Base-by-base conservation (phyloP, 2,797 vertebrate genomes). In the Psittacula derbiana region DNA sequence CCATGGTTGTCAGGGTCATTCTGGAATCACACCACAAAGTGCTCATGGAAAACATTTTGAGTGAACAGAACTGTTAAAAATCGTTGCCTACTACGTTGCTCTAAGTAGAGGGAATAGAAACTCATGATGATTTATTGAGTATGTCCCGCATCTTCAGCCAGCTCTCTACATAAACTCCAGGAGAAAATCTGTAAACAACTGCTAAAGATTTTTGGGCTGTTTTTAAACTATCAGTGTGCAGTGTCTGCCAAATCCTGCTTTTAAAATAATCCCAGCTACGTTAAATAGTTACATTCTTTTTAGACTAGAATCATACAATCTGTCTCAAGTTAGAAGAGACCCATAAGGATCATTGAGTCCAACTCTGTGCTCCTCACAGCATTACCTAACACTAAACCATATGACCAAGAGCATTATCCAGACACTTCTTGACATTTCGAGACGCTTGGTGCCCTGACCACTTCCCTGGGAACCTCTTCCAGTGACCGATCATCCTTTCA, bases 241-340 rank as follows among this genome's bases (percentile, higher is more conserved):
- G 2, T 55, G 73, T 62, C 76, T 80, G 58, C 66, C 71, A 92
- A 79, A 80, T 60, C 41, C 66, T 52, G 36, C 62, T 93, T 86
- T 92, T 73, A 75, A 88, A 95, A 88, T 58, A 66, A 94, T 43
- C 40, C 58, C 46, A 90, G n/a, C 62, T 62, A 43, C 52, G 43
- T 75, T 50, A 80, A 50, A 62, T 19, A 89, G 60, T 50, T 78
- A 76, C 21, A 52, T 57, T 80, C 36, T 47, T 90, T 86, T 72
- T 38, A 58, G 71, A 62, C 71, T 44, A 67, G 36, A 58, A 71
- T 58, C 61, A 69, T 4, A 38, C 62, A 52, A 0, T 58, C 57
- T 58, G 60, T 46, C 43, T 80, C 23, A 25, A 44, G 61, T 50
- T 89, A 74, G 78, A 80, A 74, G 20, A 14, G 33, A 61, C 65